A percentile compares a stretch with the other conserved stretches of the same genome.
Evolutionary conservation across 1,140 invertebrate species (phyloP).

Genomic region (Bombus balteatus): DNA sequence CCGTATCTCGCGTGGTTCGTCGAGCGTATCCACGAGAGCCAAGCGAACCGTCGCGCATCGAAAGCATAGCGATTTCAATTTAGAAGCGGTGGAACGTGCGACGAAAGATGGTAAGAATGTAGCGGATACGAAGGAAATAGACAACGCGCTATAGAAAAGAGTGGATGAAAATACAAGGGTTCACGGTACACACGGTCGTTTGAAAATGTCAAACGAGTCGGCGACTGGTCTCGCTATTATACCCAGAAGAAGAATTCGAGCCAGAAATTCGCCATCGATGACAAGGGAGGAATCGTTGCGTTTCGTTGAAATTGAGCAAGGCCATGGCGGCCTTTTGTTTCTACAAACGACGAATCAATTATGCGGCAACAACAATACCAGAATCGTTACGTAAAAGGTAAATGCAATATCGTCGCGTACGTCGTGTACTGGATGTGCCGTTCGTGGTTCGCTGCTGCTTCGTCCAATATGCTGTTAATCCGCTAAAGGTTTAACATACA

Average conservation of each 20-base stretch:
- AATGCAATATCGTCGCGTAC: slow-evolving; percentile 17
- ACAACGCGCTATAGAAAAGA: neutral
- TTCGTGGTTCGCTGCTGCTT: neutral
- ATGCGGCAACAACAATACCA: slow-evolving; percentile 30
- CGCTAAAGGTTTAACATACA: neutral
- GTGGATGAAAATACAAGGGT: neutral
- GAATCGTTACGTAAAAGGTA: slow-evolving; percentile 45
- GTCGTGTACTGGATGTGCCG: neutral
- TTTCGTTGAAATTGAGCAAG: slow-evolving; percentile 1
- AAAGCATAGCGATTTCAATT: neutral
- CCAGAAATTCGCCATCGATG: neutral
- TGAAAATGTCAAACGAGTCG: too few species aligned
- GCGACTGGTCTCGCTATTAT: neutral
- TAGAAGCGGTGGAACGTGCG: neutral
- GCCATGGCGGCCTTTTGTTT: slow-evolving; percentile 30
- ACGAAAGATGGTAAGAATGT: neutral
- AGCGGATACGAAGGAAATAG: neutral
- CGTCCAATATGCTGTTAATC: neutral
- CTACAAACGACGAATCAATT: slow-evolving; percentile 28
- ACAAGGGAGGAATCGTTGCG: neutral
- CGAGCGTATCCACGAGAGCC: neutral
- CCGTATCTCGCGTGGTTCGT: neutral
- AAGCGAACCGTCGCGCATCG: too few species aligned
- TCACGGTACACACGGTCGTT: neutral
- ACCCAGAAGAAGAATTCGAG: neutral